Evolutionary conservation across 2,888 invertebrate genomes (phyloP).

Genomic region (Uloborus plumipes): DNA sequence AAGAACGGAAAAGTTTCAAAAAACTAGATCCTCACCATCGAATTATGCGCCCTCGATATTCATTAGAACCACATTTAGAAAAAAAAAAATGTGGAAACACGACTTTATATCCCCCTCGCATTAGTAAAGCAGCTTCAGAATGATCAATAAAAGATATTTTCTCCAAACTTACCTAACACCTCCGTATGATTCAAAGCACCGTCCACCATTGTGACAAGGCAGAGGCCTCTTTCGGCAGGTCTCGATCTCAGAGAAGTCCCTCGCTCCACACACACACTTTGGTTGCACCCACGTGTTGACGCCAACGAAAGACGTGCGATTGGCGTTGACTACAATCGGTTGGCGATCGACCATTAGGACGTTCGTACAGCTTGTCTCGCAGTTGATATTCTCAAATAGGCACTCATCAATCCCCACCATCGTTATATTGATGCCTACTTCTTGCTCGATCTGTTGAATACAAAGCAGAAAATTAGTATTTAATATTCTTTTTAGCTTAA

Average conservation of each 20-base stretch:
- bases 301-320: conserved; percentile 95
- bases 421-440: conserved; percentile 94
- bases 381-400: conserved; percentile 92
- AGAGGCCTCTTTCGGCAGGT: conserved; percentile 83
- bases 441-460: conserved; percentile 81
- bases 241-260: conserved; percentile 84
- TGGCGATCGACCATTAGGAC: conserved; percentile 79
- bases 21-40: too few relatives aligned
- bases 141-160: too few relatives aligned
- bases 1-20: too few relatives aligned
- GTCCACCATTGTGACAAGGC: conserved; percentile 95
- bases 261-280: conserved; percentile 92
- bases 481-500: too few relatives aligned
- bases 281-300: conserved; percentile 93
- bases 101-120: too few relatives aligned
- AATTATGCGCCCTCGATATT: too few relatives aligned
- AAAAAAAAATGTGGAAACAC: too few relatives aligned
- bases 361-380: conserved; percentile 96
- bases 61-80: too few relatives aligned
- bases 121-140: too few relatives aligned
- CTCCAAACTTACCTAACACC: conserved; percentile 74
- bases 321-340: conserved; percentile 87
- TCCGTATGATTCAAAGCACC: conserved; percentile 91
- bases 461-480: too few relatives aligned
- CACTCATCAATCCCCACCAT: conserved; percentile 99